Percentiles rank a stretch among this genome's conserved stretches.
phyloP scores from a whole-genome alignment of 1,140 invertebrate genomes.

The Tribolium castaneum region DNA sequence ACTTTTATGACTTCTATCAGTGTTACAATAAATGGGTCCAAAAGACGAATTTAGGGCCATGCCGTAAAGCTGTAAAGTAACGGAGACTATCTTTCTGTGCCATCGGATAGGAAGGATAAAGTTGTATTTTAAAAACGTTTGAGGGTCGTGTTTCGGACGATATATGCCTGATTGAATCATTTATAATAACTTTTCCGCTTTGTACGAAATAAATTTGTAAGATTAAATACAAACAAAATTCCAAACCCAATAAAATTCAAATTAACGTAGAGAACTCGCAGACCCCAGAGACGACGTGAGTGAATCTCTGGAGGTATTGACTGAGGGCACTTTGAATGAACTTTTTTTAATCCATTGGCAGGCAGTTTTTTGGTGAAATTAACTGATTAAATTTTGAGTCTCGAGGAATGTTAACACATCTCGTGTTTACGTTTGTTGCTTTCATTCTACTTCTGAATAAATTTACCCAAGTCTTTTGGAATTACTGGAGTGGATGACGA shows the following conservation, averaged over 20 bases:
- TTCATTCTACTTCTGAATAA: not conserved
- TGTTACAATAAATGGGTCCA: not conserved
- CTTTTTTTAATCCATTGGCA: not conserved
- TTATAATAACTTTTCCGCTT: not conserved
- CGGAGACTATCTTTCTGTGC: not conserved
- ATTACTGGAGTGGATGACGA: not conserved
- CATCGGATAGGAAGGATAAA: not conserved
- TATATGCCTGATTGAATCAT: not conserved
- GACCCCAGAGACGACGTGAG: not conserved
- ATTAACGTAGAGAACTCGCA: not conserved
- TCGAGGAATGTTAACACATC: no score
- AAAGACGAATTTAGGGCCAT: not conserved
- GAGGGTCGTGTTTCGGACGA: not conserved
- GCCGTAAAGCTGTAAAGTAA: not conserved
- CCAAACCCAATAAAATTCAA: not conserved
- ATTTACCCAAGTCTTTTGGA: not conserved
- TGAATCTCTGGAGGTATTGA: not conserved
- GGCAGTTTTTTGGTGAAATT: no score
- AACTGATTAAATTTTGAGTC: no score
- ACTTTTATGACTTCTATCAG: not conserved
- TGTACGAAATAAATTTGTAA: not conserved
- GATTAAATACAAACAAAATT: not conserved
- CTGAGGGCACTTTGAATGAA: not conserved
- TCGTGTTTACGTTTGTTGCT: not conserved
- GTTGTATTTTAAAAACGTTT: not conserved